A percentile compares a stretch with the other conserved stretches of the same genome.
These are phyloP conservation scores for Mimas tiliae DNA, from an alignment of 2,888 invertebrate species.

Conservation along the genomic window DNA sequence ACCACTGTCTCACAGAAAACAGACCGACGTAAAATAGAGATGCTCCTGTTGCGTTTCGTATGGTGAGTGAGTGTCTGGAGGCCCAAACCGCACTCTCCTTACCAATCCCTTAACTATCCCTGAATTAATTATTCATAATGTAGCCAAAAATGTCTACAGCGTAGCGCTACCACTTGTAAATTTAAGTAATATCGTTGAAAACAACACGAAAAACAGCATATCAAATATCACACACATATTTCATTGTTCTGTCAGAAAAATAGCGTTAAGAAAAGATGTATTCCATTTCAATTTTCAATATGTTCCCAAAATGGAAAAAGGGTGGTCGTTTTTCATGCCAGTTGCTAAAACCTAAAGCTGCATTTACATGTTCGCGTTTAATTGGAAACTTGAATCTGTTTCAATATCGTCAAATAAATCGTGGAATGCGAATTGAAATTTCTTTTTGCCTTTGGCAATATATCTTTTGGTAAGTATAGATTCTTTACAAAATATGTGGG, in stretches of 20 bases:
- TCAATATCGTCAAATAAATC: conserved; percentile 22
- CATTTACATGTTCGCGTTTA: conserved; percentile 11
- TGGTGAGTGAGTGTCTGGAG: too few species aligned
- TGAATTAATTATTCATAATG: too few species aligned
- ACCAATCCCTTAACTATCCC: too few species aligned
- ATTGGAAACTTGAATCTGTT: conserved; percentile 14
- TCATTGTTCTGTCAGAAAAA: neutral
- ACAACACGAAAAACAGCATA: neutral
- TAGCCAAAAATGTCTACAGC: too few species aligned
- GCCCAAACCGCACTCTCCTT: too few species aligned
- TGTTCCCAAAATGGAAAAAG: conserved; percentile 16
- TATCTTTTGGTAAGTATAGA: neutral
- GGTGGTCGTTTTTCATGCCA: conserved; percentile 18
- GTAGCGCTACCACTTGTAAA: too few species aligned
- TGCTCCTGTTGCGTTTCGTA: too few species aligned
- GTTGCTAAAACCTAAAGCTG: conserved; percentile 15
- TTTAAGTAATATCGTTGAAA: neutral
- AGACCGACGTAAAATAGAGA: too few species aligned
- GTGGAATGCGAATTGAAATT: conserved; percentile 18
- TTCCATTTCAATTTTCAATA: conserved; percentile 4
- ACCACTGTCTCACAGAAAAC: too few species aligned
- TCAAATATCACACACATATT: neutral
- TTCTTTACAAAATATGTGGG: neutral
- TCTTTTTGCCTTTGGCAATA: neutral
- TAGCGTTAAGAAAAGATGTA: conserved; percentile 5